Evolutionary conservation across 2,113 vertebrate species (phyloP).

Genomic region (Alligator sinensis): DNA sequence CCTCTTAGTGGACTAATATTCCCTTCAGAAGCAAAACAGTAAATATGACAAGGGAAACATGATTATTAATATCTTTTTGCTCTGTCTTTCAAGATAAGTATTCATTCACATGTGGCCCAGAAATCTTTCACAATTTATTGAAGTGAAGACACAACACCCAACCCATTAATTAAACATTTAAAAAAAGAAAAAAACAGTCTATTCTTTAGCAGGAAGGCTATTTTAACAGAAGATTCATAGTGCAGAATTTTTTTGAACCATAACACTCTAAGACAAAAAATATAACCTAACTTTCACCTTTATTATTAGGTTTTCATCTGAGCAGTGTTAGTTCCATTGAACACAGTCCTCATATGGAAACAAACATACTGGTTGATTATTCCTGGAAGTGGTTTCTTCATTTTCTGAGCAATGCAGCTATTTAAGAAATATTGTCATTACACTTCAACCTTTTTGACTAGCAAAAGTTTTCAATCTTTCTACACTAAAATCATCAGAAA

Average conservation of each 20-base stretch:
- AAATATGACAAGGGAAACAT: slow-evolving; percentile 75
- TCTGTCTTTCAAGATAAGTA: slow-evolving; percentile 76
- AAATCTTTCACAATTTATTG: slow-evolving; percentile 62
- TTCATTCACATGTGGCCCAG: slow-evolving; percentile 38
- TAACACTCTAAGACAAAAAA: slow-evolving; percentile 46
- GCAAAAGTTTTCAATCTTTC: background rate
- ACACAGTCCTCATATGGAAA: slow-evolving; percentile 11
- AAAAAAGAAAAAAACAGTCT: slow-evolving; percentile 15
- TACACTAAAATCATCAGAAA: background rate
- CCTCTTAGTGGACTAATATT: slow-evolving; percentile 76
- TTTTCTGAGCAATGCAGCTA: background rate
- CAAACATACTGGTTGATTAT: background rate
- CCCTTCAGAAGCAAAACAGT: slow-evolving; percentile 77
- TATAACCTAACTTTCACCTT: slow-evolving; percentile 13
- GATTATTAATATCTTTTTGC: slow-evolving; percentile 79
- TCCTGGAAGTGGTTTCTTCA: background rate
- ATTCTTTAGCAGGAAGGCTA: slow-evolving; percentile 29
- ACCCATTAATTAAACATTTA: slow-evolving; percentile 48
- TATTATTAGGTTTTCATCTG: background rate
- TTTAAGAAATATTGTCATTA: background rate
- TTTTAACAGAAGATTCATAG: slow-evolving; percentile 61
- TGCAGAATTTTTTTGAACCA: slow-evolving; percentile 29
- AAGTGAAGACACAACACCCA: slow-evolving; percentile 50
- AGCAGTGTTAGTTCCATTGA: slow-evolving; percentile 16
- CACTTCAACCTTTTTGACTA: background rate